Percentiles rank a stretch among this genome's conserved stretches.
Conservation (phyloP, 2,797 vertebrate species). For the Peromyscus melanophrys region DNA sequence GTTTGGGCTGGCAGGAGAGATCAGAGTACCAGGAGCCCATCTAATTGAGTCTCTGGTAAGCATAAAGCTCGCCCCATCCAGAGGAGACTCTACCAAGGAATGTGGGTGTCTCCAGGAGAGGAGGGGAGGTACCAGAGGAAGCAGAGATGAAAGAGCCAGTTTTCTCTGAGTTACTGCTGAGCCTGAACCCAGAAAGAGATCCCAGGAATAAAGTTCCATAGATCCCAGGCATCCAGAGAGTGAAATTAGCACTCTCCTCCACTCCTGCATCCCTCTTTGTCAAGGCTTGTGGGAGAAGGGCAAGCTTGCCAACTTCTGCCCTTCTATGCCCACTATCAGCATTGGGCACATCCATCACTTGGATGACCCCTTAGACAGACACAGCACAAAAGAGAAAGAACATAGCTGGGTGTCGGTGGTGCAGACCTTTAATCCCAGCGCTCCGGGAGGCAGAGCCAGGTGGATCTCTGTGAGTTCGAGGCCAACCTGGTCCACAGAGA, state of each 20-base stretch:
- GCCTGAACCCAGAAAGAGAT: not conserved
- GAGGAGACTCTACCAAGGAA: constrained; percentile 9
- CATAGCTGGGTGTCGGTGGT: too few relatives aligned
- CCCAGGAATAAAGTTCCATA: not conserved
- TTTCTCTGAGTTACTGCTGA: not conserved
- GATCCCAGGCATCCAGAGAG: not conserved
- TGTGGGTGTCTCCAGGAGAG: not conserved
- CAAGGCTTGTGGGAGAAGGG: not conserved
- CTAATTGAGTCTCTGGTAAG: constrained; percentile 88
- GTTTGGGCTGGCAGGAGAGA: constrained; percentile 88
- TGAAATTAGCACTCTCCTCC: not conserved
- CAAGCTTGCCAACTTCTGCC: not conserved
- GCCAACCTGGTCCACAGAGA: too few relatives aligned
- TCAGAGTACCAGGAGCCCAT: constrained; percentile 86
- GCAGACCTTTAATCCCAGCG: too few relatives aligned
- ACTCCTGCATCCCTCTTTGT: not conserved
- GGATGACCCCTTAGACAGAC: not conserved
- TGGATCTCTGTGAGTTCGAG: too few relatives aligned
- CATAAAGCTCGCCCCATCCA: constrained; percentile 81
- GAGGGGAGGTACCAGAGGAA: not conserved
- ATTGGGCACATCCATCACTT: not conserved
- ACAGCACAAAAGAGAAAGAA: not conserved
- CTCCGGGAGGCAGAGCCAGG: too few relatives aligned
- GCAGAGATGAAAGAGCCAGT: accelerated
- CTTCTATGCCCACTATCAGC: not conserved